Base-by-base conservation (phyloP, 1,140 invertebrate species). In the Drosophila dunni region DNA sequence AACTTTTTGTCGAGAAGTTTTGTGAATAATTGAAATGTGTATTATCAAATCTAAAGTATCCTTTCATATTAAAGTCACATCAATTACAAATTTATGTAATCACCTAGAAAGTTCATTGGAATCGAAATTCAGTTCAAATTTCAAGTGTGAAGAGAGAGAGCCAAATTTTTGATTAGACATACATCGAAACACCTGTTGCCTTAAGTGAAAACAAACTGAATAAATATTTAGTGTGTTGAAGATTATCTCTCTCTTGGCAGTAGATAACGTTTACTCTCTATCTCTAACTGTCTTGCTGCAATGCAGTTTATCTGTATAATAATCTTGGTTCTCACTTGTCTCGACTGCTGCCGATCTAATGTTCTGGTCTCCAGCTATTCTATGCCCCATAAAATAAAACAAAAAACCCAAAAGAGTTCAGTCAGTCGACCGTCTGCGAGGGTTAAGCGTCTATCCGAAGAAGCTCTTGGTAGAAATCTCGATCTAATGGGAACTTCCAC, bases 1-100 rank as follows among this genome's bases (percentile, higher is more conserved):
- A 69, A 65, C 61, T 53, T 64, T 65, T 75, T 40, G 33, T 13
- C n/a, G n/a, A 42, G 11, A 42, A 34, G 15, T 46, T 20, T 20
- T 10, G 9, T 53, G n/a, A 36, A 33, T 15, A 29, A 53, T 34
- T 53, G 50, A 53, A 53, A 53, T 53, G 3, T 46, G 15, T 46
- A 46, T 46, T 46, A 17, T 46, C 44, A 46, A 17, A 33, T 13
- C n/a, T 29, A 53, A 53, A 53, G 50, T 51, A 13, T 7, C 36
- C 48, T 63, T 33, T 63, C 13, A n/a, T 42, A 63, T 38, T 29
- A 9, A 10, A 38, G 29, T 53, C 50, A 53, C 33, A 53, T 53
- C 50, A 53, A 7, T 53, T 36, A 29, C 24, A 33, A 44, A 40
- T 56, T 40, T 38, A 1, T 0, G n/a, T 15, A 36, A 51, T 17